Evolutionary conservation across 2,113 vertebrate species (phyloP).

Genomic region (Phalacrocorax aristotelis): DNA sequence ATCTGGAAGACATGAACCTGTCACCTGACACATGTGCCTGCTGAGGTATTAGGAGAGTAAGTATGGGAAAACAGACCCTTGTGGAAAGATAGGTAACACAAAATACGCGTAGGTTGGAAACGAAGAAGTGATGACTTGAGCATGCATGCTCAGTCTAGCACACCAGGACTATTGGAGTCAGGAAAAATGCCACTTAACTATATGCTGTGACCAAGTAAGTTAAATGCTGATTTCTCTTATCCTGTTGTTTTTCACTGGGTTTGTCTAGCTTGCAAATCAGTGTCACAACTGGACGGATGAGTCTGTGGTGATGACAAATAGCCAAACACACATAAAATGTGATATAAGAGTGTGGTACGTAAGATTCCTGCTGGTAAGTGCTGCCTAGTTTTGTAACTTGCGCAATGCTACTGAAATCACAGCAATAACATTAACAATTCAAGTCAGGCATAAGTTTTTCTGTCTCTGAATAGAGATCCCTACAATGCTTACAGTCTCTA

Average conservation of each 20-base stretch:
- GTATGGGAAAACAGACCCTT: not conserved
- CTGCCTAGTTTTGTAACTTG: not conserved
- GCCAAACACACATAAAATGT: not conserved
- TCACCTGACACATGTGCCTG: not conserved
- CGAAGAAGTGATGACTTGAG: not conserved
- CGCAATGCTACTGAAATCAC: not conserved
- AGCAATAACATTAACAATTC: conserved; percentile 22
- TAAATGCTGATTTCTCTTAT: not conserved
- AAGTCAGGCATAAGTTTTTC: conserved; percentile 32
- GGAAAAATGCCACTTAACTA: not conserved
- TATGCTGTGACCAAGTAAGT: not conserved
- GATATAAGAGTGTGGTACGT: not conserved
- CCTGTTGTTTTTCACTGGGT: not conserved
- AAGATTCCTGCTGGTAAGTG: not conserved
- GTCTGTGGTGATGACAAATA: not conserved
- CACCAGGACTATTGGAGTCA: not conserved
- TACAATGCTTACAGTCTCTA: conserved; percentile 30
- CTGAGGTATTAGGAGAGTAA: not conserved
- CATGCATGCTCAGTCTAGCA: not conserved
- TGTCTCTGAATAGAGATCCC: conserved; percentile 6
- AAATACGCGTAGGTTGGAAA: fast-evolving
- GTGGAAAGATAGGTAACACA: not conserved
- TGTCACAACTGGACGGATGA: not conserved
- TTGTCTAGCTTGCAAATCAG: not conserved
- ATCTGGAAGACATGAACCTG: not conserved